Evolutionary conservation across 2,113 vertebrate genomes (phyloP), one percentile per base, ranked within the genome.

Genomic region (Gasterosteus nipponicus): DNA sequence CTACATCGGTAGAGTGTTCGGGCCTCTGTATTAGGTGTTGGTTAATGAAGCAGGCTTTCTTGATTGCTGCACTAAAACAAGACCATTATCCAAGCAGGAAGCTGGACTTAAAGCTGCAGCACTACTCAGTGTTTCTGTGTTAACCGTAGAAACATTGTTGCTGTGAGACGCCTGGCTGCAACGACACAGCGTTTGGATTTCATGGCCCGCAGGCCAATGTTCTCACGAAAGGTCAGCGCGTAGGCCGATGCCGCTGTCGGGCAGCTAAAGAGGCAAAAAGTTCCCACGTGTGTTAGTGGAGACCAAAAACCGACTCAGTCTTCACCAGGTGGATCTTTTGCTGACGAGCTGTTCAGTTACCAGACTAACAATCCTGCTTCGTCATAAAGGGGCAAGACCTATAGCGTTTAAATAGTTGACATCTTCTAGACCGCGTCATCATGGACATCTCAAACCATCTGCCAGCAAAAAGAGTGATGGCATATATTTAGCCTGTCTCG

Each of bases 121-220:
- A 49, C 4, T 68, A 69, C 71, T 57, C 10, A 10, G 12, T 81
- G 6, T 69, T 60, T 80, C 54, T 42, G 46, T 75, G n/a, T 62
- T 56, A 65, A 33, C 5, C 29, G 54, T 54, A 35, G 7, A 69
- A 11, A 59, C 31, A 10, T 77, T 39, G 38, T 39, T 39, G 8
- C 8, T 39, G 8, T 39, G 38, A 6, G 38, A 6, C 2, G 8
- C 38, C 38, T 2, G 38, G 8, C 38, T 39, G 38, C 38, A 39
- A n/a, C 46, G 8, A 8, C 10, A 3, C 2, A 22, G 35, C 0
- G 2, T 63, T 54, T 33, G 7, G 16, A 7, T 31, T 62, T 41
- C 41, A n/a, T 51, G 33, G 19, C 58, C 35, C 19, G 58, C 42
- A 53, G 64, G 26, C 26, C 15, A 11, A 26, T 33, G 63, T 67